These are phyloP conservation scores for Silurus meridionalis DNA, from an alignment of 2,113 vertebrate species.

Conservation along the genomic window DNA sequence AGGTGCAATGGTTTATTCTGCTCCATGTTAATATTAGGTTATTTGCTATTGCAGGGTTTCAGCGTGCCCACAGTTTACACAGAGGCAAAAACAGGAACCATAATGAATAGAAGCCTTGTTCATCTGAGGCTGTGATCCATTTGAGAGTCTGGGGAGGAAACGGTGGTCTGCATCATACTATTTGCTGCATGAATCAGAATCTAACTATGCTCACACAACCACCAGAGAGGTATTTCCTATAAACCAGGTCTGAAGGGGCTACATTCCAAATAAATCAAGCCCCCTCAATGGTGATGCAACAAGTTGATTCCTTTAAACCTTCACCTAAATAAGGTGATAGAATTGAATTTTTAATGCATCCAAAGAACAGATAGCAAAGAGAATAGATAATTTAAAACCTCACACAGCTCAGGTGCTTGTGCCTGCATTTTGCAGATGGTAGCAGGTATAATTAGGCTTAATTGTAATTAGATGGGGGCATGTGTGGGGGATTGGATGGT, in stretches of 20 bases:
- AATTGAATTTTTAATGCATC: not conserved
- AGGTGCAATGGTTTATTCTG: constrained; percentile 52
- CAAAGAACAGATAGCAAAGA: not conserved
- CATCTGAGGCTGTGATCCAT: constrained; percentile 43
- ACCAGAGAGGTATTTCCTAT: constrained; percentile 41
- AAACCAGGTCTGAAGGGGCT: constrained; percentile 16
- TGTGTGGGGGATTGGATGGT: not conserved
- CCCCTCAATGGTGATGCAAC: constrained; percentile 22
- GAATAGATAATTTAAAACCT: not conserved
- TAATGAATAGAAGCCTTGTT: constrained; percentile 57
- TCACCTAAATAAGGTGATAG: not conserved
- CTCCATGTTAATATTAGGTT: constrained; percentile 48
- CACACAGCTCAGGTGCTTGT: constrained; percentile 1
- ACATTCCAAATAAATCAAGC: constrained; percentile 40
- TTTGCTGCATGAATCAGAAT: constrained; percentile 56
- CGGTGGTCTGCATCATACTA: constrained; percentile 42
- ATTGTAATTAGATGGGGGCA: constrained; percentile 36
- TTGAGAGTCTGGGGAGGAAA: constrained; percentile 60
- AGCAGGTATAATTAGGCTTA: constrained; percentile 34
- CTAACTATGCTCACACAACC: constrained; percentile 37
- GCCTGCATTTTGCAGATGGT: constrained; percentile 32
- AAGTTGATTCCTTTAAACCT: not conserved
- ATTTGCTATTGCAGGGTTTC: constrained; percentile 36
- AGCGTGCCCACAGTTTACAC: constrained; percentile 38
- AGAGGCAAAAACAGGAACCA: constrained; percentile 57